A percentile compares a stretch with the other conserved stretches of the same genome.
phyloP scores from a whole-genome alignment of 2,797 vertebrate species.

The Sebastes glaucus region DNA sequence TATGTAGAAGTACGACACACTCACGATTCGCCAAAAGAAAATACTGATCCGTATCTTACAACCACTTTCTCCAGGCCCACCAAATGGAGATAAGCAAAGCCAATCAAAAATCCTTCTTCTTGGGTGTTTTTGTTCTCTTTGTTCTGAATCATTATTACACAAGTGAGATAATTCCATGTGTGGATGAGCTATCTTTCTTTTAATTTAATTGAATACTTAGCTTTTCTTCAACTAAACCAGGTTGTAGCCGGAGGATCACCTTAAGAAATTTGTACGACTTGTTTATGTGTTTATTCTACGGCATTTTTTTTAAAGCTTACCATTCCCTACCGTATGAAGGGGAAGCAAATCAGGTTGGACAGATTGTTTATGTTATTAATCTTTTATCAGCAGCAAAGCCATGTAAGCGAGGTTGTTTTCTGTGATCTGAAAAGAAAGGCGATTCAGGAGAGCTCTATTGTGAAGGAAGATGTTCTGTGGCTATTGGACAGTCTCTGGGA shows the following conservation, averaged over 20 bases:
- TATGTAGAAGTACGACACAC: neutral
- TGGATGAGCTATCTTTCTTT: neutral
- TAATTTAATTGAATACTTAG: neutral
- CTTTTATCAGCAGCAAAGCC: constrained; percentile 33
- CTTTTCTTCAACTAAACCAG: neutral
- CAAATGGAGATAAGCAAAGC: constrained; percentile 2
- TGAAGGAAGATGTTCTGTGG: constrained; percentile 10
- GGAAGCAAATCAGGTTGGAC: constrained; percentile 40
- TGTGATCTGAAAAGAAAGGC: constrained; percentile 49
- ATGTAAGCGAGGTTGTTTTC: constrained; percentile 29
- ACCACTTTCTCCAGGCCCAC: neutral
- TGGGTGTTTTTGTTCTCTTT: neutral
- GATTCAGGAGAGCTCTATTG: constrained; percentile 13
- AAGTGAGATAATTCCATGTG: neutral
- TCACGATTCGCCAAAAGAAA: neutral
- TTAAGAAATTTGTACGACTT: neutral
- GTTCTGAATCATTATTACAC: neutral
- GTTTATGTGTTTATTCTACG: neutral
- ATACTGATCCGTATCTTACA: constrained; percentile 5
- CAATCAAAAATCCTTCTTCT: neutral
- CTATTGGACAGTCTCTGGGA: constrained; percentile 32
- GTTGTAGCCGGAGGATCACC: neutral
- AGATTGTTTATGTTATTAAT: constrained; percentile 50
- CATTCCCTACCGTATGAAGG: neutral
- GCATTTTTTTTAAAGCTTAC: neutral